A percentile compares a stretch with the other conserved stretches of the same genome.
Conservation (phyloP, 2,888 invertebrate species). For the Prosapia bicincta region DNA sequence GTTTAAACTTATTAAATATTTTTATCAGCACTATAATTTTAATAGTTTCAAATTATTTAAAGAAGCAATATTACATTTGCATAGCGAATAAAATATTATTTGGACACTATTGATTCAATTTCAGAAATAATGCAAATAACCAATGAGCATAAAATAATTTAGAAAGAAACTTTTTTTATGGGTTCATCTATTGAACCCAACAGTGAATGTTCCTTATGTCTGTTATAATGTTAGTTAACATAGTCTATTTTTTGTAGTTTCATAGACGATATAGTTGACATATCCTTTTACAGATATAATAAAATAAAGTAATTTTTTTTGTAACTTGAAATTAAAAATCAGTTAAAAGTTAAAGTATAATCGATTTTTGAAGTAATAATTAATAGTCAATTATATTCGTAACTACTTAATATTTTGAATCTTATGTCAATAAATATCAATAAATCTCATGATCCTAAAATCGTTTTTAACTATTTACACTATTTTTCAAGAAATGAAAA, state of each 20-base stretch:
- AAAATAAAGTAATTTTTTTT: background rate
- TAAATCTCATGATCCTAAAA: background rate
- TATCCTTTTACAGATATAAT: conserved; percentile 25
- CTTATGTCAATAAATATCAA: background rate
- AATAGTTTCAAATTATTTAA: too few species aligned
- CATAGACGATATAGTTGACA: conserved; percentile 30
- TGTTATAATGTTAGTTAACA: conserved; percentile 28
- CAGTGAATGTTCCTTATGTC: conserved; percentile 29
- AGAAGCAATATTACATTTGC: too few species aligned
- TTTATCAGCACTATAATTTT: too few species aligned
- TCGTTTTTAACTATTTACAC: background rate
- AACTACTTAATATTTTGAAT: conserved; percentile 18
- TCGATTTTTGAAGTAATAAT: conserved; percentile 27
- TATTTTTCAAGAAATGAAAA: background rate
- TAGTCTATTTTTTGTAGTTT: conserved; percentile 36
- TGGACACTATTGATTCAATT: too few species aligned
- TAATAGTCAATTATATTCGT: conserved; percentile 27
- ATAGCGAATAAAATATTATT: too few species aligned
- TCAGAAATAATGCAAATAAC: background rate
- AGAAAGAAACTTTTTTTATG: background rate
- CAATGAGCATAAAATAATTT: background rate
- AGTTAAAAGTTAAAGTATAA: conserved; percentile 5
- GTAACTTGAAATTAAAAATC: background rate
- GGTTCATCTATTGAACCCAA: background rate
- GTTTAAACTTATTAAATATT: too few species aligned